Evolutionary conservation across 1,140 invertebrate genomes (phyloP).

Genomic region (Steinernema feltiae): DNA sequence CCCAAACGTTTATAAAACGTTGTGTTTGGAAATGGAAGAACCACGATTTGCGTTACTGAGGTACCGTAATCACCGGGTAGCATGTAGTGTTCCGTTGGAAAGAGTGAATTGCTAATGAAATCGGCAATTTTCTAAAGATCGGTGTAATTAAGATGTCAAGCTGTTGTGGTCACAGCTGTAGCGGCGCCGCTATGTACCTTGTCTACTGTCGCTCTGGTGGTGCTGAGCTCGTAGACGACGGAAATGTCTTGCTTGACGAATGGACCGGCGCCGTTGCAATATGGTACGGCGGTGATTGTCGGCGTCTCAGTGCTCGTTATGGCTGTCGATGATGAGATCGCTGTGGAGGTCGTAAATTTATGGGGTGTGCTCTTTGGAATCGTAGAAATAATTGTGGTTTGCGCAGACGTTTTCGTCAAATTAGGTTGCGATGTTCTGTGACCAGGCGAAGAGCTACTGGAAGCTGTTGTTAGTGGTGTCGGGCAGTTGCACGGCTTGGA

Average conservation of each 20-base stretch:
- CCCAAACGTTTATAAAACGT: background rate
- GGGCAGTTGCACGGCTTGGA: background rate
- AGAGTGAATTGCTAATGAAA: background rate
- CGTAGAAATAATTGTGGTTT: background rate
- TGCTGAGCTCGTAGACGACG: conserved; percentile 2
- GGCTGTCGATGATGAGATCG: conserved; percentile 6
- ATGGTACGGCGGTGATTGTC: background rate
- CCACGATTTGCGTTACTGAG: background rate
- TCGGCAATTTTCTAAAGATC: conserved; percentile 8
- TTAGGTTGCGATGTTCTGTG: background rate
- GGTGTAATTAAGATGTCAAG: background rate
- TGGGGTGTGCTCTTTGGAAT: background rate
- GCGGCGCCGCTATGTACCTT: background rate
- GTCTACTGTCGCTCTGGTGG: background rate
- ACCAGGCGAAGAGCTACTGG: background rate
- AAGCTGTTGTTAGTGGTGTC: background rate
- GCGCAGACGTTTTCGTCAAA: background rate
- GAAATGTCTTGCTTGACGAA: conserved; percentile 1
- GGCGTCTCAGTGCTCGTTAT: background rate
- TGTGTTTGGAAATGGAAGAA: background rate
- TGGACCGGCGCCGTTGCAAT: conserved; percentile 4
- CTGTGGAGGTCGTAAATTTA: background rate
- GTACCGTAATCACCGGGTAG: background rate
- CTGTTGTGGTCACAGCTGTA: conserved; percentile 1
- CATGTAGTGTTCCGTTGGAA: background rate